Evolutionary conservation across 2,113 vertebrate genomes (phyloP), one percentile per base, ranked within the genome.

Genomic region (Sula dactylatra): DNA sequence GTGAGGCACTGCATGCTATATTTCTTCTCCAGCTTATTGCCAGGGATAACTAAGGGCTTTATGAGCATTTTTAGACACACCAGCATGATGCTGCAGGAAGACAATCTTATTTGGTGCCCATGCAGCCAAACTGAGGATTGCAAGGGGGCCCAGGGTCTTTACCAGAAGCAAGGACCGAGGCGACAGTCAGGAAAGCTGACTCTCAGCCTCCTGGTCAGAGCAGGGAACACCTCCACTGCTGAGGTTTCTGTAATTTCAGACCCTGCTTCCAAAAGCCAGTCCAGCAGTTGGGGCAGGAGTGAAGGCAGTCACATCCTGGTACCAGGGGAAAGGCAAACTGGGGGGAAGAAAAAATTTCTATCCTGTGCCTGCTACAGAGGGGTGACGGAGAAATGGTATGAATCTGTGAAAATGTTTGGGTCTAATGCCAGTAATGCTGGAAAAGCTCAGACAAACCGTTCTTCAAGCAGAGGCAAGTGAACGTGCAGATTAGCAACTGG

Each of bases 401-500:
- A 56, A 73, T 88, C 55, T 82, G 67, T 77, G 59, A 72, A 95
- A 92, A 86, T 7, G 13, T 31, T 83, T 67, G 73, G 52, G 26
- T 78, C 82, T 70, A 44, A 24, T 50, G 67, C 55, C 59, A 86
- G 76, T 21, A 74, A 13, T 9, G 8, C 67, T 97, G 72, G 69
- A 90, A 92, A 78, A 88, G 47, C 22, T 94, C 79, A 83, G 90
- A 55, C 5, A 6, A 86, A 44, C 44, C 67, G 44, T 92, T 78
- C 82, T 74, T 78, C 77, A 81, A 34, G 76, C 84, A 86, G 72
- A 81, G 76, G 86, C 88, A 93, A 95, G 84, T 21, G 83, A 82
- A 82, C 18, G 24, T 90, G 67, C 82, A 90, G 95, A 90, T 92
- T 38, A 96, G 92, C 67, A 88, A 96, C 67, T 95, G 78, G 92